Evolutionary conservation across 2,888 invertebrate species (phyloP), one percentile per base, ranked within the genome.

Genomic region (Dione vanillae): DNA sequence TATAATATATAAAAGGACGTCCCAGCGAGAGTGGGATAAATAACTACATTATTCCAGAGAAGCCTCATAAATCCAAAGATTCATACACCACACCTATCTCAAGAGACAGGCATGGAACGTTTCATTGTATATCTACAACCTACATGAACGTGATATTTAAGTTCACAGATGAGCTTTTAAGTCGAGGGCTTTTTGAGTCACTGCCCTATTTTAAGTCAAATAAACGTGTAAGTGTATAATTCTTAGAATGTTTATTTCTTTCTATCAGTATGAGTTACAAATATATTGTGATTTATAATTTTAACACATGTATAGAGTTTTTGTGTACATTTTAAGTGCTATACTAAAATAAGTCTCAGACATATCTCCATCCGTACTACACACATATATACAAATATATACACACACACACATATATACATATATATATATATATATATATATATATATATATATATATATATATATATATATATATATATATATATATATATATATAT

Each of bases 71-170:
- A 61, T 61, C 16, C 16, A 45, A 35, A 61, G 61, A 45, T 45
- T 61, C n/a, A 43, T 45, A 61, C 61, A 45, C 61, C 45, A 45
- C 45, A 45, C 61, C 27, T 27, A 61, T 61, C 61, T 45, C 61
- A 45, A 45, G 61, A 61, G 61, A 61, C 27, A 45, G 27, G 45
- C 61, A 8, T 45, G 43, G 45, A 61, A 61, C 20, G 27, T 27
- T 61, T 45, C 16, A 27, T 27, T 61, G n/a, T 11, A 61, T 20
- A 56, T 37, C n/a, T 56, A 16, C 6, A 8, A 5, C 12, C 27
- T 7, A 54, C 2, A n/a, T 16, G n/a, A n/a, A 43, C 61, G 11
- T 19, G n/a, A 45, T 43, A 61, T 61, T 61, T 61, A 61, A 61
- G 45, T 61, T 45, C 45, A 61, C 45, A 45, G 35, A 45, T n/a